A percentile compares a stretch with the other conserved stretches of the same genome.
These are phyloP conservation scores for Anagyrus pseudococci DNA, from an alignment of 2,888 invertebrate species.

Conservation along the genomic window DNA sequence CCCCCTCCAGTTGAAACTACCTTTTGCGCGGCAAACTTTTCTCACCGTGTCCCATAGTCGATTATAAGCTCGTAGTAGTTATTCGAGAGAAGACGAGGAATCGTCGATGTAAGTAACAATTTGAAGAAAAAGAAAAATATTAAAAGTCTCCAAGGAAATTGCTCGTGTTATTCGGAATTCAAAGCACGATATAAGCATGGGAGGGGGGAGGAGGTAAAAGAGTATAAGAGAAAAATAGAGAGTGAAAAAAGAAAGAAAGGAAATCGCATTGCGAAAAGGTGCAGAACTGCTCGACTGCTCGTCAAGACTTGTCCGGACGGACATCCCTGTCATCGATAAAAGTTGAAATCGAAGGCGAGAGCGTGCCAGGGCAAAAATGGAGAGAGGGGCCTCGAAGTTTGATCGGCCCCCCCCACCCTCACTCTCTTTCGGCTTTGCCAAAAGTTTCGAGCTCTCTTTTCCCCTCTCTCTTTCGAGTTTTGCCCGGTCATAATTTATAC, in stretches of 20 bases:
- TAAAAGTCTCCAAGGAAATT: background rate
- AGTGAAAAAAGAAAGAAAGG: background rate
- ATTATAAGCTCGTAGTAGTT: no score
- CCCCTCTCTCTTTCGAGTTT: slow-evolving; percentile 31
- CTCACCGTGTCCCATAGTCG: background rate
- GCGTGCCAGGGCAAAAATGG: slow-evolving; percentile 11
- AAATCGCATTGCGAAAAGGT: background rate
- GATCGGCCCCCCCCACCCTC: slow-evolving; percentile 24
- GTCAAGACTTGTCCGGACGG: background rate
- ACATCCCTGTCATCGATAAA: slow-evolving; percentile 51
- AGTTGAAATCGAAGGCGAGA: slow-evolving; percentile 43
- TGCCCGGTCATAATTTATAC: slow-evolving; percentile 56
- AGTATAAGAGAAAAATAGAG: no score
- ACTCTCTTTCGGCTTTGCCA: slow-evolving; percentile 6
- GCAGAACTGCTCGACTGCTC: background rate
- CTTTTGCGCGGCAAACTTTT: background rate
- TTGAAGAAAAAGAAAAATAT: no score
- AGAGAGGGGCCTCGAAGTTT: slow-evolving; percentile 43
- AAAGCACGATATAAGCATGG: background rate
- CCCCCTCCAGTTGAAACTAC: background rate
- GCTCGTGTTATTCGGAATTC: background rate
- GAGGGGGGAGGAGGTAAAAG: no score
- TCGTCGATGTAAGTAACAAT: background rate
- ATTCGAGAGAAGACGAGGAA: background rate
- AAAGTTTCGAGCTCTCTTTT: slow-evolving; percentile 10